Conservation (phyloP, 1,140 invertebrate genomes). For the Galleria mellonella region DNA sequence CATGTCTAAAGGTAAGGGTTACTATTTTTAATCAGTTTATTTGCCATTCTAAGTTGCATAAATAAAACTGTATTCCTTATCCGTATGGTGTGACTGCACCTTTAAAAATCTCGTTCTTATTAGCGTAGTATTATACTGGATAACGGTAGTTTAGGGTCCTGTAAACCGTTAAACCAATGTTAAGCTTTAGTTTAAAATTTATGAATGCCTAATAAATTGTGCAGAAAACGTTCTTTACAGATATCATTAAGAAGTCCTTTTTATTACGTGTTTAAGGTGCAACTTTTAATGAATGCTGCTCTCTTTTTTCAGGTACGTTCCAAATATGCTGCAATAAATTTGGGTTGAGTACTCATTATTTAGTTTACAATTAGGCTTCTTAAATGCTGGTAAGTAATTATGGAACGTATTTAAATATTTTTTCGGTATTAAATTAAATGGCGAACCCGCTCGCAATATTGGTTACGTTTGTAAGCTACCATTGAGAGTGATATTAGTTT, state of each 20-base stretch:
- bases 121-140: background rate
- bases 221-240: slow-evolving; percentile 20
- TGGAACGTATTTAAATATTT: too few relatives aligned
- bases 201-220: slow-evolving; percentile 21
- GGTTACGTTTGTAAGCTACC: too few relatives aligned
- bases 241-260: slow-evolving; percentile 34
- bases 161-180: slow-evolving; percentile 1
- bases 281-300: slow-evolving; percentile 35
- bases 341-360: too few relatives aligned
- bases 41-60: too few relatives aligned
- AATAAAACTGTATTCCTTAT: too few relatives aligned
- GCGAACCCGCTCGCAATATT: too few relatives aligned
- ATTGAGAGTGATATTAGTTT: too few relatives aligned
- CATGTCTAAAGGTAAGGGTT: too few relatives aligned
- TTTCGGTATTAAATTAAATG: too few relatives aligned
- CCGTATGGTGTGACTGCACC: too few relatives aligned
- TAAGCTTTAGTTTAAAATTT: slow-evolving; percentile 6
- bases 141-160: slow-evolving; percentile 8
- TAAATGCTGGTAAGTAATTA: background rate
- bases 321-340: slow-evolving; percentile 3
- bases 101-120: too few relatives aligned
- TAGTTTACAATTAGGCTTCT: slow-evolving; percentile 10
- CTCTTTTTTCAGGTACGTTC: slow-evolving; percentile 49
- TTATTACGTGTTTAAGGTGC: slow-evolving; percentile 23
- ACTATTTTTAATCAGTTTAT: too few relatives aligned